A percentile compares a stretch with the other conserved stretches of the same genome.
Evolutionary conservation across 2,797 vertebrate genomes (phyloP).

Genomic region (Myripristis jacobus): DNA sequence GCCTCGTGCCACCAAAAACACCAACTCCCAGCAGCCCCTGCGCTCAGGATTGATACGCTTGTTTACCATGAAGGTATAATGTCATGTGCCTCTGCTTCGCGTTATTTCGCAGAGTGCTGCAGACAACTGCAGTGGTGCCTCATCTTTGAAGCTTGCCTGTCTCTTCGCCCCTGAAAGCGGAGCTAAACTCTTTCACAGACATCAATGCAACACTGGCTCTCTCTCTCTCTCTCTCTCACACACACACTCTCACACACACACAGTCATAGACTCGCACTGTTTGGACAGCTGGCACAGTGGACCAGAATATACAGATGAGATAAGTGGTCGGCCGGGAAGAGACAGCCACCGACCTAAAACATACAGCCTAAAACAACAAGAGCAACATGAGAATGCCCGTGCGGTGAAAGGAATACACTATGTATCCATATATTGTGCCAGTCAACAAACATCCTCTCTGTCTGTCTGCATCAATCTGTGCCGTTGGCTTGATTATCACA

Average conservation of each 20-base stretch:
- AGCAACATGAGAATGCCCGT: slow-evolving; percentile 24
- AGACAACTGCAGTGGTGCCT: slow-evolving; percentile 76
- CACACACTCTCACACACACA: slow-evolving; percentile 15
- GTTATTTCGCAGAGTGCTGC: slow-evolving; percentile 64
- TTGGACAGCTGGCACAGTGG: slow-evolving; percentile 72
- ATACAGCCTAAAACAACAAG: slow-evolving; percentile 63
- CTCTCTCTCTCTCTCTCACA: slow-evolving; percentile 14
- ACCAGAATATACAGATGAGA: slow-evolving; percentile 74
- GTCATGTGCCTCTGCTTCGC: slow-evolving; percentile 46
- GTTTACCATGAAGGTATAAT: slow-evolving; percentile 24
- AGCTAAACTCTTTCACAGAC: slow-evolving; percentile 69
- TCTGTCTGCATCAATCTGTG: slow-evolving; percentile 32
- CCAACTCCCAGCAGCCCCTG: slow-evolving; percentile 18
- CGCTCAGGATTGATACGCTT: not conserved
- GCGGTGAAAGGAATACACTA: slow-evolving; percentile 40
- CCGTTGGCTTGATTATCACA: slow-evolving; percentile 34
- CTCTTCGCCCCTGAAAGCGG: slow-evolving; percentile 61
- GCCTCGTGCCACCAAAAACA: slow-evolving; percentile 4
- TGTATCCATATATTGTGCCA: slow-evolving; percentile 37
- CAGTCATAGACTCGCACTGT: slow-evolving; percentile 44
- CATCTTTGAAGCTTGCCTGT: slow-evolving; percentile 70
- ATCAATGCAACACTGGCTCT: slow-evolving; percentile 45
- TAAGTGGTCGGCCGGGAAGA: slow-evolving; percentile 47
- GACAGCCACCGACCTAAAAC: slow-evolving; percentile 55
- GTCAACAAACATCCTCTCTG: slow-evolving; percentile 60